Conservation (phyloP, 1,140 invertebrate species). For the Mactra quadrangularis region DNA sequence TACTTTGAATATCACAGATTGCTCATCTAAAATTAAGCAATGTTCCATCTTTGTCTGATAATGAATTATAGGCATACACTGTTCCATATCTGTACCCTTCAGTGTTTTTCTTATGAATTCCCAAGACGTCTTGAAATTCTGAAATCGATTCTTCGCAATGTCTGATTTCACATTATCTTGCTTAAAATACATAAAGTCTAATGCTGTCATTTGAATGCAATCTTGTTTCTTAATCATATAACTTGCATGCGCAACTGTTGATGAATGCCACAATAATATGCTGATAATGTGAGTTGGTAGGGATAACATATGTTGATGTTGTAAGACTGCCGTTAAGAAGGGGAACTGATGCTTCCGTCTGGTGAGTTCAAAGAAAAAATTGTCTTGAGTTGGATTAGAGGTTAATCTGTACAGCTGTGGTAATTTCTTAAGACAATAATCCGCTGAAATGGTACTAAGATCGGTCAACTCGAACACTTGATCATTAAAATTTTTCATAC, state of each 20-base stretch:
- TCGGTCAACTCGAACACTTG: background rate
- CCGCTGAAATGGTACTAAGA: background rate
- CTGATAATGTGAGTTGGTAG: conserved; percentile 6
- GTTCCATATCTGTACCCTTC: background rate
- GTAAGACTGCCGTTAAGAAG: background rate
- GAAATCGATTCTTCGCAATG: conserved; percentile 12
- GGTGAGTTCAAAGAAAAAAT: conserved; percentile 11
- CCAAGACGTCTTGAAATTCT: conserved; percentile 33
- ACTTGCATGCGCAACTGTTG: conserved; percentile 20
- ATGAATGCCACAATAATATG: conserved; percentile 40
- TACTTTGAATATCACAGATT: conserved; percentile 7
- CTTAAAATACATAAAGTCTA: conserved; percentile 13
- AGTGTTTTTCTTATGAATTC: background rate
- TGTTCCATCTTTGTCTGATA: conserved; percentile 11
- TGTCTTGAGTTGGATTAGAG: background rate
- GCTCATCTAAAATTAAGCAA: conserved; percentile 17
- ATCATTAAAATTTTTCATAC: too few relatives aligned
- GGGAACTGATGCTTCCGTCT: background rate
- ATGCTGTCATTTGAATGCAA: conserved; percentile 25
- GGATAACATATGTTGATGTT: background rate
- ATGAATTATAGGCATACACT: background rate
- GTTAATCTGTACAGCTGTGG: conserved; percentile 9
- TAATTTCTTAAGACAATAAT: background rate
- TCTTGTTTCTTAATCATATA: conserved; percentile 37
- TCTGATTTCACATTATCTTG: background rate